These are phyloP conservation scores for Fabriciana adippe DNA, from an alignment of 2,888 invertebrate species.

Conservation along the genomic window DNA sequence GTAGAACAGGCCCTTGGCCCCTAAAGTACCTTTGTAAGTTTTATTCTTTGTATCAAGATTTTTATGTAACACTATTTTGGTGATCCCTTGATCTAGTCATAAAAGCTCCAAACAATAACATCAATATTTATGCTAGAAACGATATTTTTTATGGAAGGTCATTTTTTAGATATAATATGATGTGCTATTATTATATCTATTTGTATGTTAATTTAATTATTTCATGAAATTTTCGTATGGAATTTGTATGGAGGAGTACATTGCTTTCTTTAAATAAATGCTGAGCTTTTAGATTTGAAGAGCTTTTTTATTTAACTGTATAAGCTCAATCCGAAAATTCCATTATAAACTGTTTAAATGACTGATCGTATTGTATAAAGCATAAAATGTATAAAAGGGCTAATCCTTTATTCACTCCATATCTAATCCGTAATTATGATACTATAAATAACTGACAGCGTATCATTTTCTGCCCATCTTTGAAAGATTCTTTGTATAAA, in stretches of 20 bases:
- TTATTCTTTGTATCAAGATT: conserved; percentile 37
- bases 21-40: conserved; percentile 47
- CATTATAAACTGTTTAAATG: conserved; percentile 18
- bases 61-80: conserved; percentile 52
- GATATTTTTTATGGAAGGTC: background rate
- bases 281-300: too few species aligned
- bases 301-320: too few species aligned
- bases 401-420: conserved; percentile 35
- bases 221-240: background rate
- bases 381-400: conserved; percentile 34
- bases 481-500: conserved; percentile 35
- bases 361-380: conserved; percentile 31
- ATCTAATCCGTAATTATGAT: conserved; percentile 49
- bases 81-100: conserved; percentile 42
- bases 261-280: too few species aligned
- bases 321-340: background rate
- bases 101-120: conserved; percentile 20
- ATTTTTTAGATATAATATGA: background rate
- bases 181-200: too few species aligned
- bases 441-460: conserved; percentile 50
- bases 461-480: conserved; percentile 50
- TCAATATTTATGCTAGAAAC: conserved; percentile 4
- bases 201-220: background rate
- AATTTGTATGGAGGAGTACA: too few species aligned
- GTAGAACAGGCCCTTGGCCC: conserved; percentile 56